phyloP scores from a whole-genome alignment of 2,797 vertebrate species.

The Pipistrellus kuhlii region DNA sequence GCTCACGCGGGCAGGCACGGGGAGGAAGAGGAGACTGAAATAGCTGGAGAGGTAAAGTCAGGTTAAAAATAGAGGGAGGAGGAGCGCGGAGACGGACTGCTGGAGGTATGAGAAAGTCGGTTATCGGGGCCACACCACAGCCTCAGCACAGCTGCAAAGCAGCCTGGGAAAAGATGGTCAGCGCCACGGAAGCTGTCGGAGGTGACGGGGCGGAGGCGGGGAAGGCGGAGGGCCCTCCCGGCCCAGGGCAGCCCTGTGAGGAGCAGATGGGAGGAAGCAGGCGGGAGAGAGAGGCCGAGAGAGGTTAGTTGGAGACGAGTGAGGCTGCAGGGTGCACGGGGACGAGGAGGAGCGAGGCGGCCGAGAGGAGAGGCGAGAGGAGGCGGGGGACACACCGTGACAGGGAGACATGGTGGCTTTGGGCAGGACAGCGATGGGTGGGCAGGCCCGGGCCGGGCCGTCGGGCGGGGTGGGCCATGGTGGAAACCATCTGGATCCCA shows the following conservation, averaged over 20 bases:
- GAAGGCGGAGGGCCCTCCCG: constrained; percentile 81
- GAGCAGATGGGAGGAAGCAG: constrained; percentile 77
- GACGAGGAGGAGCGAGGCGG: constrained; percentile 87
- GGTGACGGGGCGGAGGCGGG: constrained; percentile 75
- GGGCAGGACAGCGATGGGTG: constrained; percentile 83
- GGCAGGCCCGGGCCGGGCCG: constrained; percentile 39
- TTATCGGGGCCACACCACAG: constrained; percentile 78
- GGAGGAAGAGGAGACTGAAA: constrained; percentile 79
- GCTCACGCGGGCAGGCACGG: constrained; percentile 60
- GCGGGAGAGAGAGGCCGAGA: constrained; percentile 74
- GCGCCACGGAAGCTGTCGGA: constrained; percentile 64
- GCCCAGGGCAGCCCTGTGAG: constrained; percentile 84
- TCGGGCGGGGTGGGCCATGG: not conserved
- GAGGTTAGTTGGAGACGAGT: constrained; percentile 80
- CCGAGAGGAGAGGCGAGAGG: constrained; percentile 87
- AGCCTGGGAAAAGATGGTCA: constrained; percentile 77
- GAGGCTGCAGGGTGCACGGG: constrained; percentile 88
- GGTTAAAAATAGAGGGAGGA: constrained; percentile 84
- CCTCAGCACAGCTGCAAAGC: constrained; percentile 78
- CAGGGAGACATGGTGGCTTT: constrained; percentile 87
- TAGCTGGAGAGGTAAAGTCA: constrained; percentile 87
- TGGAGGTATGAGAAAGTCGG: constrained; percentile 73
- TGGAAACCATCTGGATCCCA: constrained; percentile 73
- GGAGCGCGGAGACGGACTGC: constrained; percentile 70
- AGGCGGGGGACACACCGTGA: constrained; percentile 75